These are phyloP conservation scores for Dinocampus coccinellae DNA, from an alignment of 2,888 invertebrate genomes.

Conservation along the genomic window DNA sequence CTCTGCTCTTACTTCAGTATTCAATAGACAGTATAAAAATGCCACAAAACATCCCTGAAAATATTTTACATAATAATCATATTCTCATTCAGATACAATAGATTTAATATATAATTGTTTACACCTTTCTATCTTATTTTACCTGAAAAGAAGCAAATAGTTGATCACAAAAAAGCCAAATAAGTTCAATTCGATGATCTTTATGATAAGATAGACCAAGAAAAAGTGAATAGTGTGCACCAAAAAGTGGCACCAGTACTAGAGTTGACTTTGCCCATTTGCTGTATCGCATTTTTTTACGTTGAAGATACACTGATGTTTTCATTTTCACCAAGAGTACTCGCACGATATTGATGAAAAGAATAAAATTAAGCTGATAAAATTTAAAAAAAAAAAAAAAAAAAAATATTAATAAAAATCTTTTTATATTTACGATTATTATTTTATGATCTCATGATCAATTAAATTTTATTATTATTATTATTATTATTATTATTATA, in stretches of 20 bases:
- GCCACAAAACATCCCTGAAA: slow-evolving; percentile 76
- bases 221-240: slow-evolving; percentile 76
- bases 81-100: background rate
- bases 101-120: background rate
- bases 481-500: slow-evolving; percentile 64
- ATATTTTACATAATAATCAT: background rate
- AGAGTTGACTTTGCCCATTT: slow-evolving; percentile 76
- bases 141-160: slow-evolving; percentile 79
- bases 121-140: slow-evolving; percentile 36
- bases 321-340: slow-evolving; percentile 73
- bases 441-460: background rate
- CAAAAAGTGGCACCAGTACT: slow-evolving; percentile 77
- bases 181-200: slow-evolving; percentile 71
- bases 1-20: slow-evolving; percentile 74
- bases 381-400: slow-evolving; percentile 31
- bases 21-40: slow-evolving; percentile 76
- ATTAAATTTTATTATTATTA: background rate
- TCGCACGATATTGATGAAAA: slow-evolving; percentile 75
- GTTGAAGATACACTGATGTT: slow-evolving; percentile 73
- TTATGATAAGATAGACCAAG: slow-evolving; percentile 71
- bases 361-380: slow-evolving; percentile 76
- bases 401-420: background rate
- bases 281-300: slow-evolving; percentile 74
- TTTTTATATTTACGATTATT: background rate
- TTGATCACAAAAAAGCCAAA: slow-evolving; percentile 77